Conservation (phyloP, 2,797 vertebrate species). For the Psittacula echo region DNA sequence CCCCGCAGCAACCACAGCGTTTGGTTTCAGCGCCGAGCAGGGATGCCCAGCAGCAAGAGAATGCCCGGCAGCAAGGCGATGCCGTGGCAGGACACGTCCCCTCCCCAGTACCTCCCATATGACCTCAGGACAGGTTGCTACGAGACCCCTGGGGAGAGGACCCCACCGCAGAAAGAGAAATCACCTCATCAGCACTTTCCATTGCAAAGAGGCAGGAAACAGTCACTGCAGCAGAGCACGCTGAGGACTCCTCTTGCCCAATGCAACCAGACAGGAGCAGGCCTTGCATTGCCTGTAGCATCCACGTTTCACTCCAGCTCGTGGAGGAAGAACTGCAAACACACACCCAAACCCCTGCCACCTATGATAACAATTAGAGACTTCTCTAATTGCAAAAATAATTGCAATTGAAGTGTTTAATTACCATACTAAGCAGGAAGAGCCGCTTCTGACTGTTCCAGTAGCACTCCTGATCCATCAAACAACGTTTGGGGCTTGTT, state of each 20-base stretch:
- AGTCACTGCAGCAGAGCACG: fast-evolving
- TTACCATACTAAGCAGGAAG: slow-evolving; percentile 74
- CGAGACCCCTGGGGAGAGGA: not conserved
- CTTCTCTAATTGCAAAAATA: slow-evolving; percentile 80
- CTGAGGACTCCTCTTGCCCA: not conserved
- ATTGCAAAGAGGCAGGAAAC: not conserved
- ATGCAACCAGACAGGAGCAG: not conserved
- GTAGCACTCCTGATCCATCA: slow-evolving; percentile 58
- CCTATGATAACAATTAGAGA: slow-evolving; percentile 76
- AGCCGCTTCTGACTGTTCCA: slow-evolving; percentile 43
- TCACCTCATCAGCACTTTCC: not conserved
- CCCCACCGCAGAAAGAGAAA: not conserved
- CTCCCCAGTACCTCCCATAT: fast-evolving
- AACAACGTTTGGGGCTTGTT: slow-evolving; percentile 63
- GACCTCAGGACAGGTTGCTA: not conserved
- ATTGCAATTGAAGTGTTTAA: slow-evolving; percentile 79
- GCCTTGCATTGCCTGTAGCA: not conserved
- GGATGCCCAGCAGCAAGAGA: not conserved
- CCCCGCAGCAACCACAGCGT: fast-evolving
- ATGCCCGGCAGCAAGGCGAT: not conserved
- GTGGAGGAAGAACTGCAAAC: not conserved
- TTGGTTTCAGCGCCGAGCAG: not conserved
- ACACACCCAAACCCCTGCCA: slow-evolving; percentile 50
- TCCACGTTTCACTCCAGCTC: not conserved
- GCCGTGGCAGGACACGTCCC: fast-evolving